Conservation (phyloP, 2,797 vertebrate genomes). For the Poecilia picta region DNA sequence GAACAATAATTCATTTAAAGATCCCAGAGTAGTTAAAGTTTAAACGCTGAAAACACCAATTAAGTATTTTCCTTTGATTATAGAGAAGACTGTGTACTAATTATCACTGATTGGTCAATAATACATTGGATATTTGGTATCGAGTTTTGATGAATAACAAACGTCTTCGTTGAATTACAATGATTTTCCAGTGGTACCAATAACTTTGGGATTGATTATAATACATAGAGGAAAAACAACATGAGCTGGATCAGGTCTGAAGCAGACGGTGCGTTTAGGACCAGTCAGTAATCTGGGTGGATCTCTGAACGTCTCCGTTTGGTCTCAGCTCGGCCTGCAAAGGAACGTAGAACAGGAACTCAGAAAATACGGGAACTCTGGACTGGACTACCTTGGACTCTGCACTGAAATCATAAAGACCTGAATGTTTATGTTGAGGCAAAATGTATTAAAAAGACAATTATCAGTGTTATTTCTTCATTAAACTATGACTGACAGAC, state of each 20-base stretch:
- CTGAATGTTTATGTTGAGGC: neutral
- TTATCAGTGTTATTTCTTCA: too few species aligned
- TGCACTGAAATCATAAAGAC: neutral
- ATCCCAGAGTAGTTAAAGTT: neutral
- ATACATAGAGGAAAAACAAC: neutral
- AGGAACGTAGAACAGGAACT: neutral
- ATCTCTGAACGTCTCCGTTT: neutral
- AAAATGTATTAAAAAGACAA: neutral
- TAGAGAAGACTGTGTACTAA: too few species aligned
- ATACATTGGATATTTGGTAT: too few species aligned
- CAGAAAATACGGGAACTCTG: neutral
- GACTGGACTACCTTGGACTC: too few species aligned
- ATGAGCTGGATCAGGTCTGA: neutral
- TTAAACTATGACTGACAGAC: neutral
- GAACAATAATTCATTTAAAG: neutral
- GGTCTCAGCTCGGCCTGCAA: constrained; percentile 8
- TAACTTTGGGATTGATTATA: neutral
- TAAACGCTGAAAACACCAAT: too few species aligned
- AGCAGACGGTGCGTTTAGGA: neutral
- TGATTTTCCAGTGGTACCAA: neutral
- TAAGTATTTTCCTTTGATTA: too few species aligned
- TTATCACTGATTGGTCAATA: too few species aligned
- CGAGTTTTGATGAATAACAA: neutral
- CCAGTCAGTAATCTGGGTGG: neutral
- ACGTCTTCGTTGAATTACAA: neutral